Conservation (phyloP, 2,797 vertebrate species). For the Myripristis murdjan region DNA sequence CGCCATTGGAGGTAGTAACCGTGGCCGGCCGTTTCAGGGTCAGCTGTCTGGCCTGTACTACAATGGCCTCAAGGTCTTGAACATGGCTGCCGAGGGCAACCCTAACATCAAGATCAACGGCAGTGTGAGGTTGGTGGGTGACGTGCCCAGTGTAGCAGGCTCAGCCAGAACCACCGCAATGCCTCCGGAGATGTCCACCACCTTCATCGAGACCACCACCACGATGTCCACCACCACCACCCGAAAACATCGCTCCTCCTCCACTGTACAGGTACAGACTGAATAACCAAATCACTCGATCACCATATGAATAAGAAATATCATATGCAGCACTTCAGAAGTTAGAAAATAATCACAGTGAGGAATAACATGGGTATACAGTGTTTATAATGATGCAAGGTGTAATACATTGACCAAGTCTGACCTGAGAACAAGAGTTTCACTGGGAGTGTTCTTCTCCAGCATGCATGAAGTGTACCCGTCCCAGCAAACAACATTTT, state of each 20-base stretch:
- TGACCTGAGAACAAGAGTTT: too few relatives aligned
- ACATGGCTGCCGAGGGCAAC: slow-evolving; percentile 96
- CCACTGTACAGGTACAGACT: slow-evolving; percentile 91
- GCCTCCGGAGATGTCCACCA: slow-evolving; percentile 95
- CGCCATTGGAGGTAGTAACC: slow-evolving; percentile 94
- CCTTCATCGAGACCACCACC: slow-evolving; percentile 97
- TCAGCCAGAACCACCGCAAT: slow-evolving; percentile 92
- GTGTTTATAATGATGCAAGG: too few relatives aligned
- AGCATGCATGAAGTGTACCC: too few relatives aligned
- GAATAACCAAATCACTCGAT: background rate
- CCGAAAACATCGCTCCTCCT: slow-evolving; percentile 94
- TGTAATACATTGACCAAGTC: too few relatives aligned
- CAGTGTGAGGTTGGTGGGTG: slow-evolving; percentile 96
- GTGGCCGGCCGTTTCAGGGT: slow-evolving; percentile 95
- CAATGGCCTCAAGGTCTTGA: slow-evolving; percentile 96
- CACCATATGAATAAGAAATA: background rate
- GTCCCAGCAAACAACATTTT: too few relatives aligned
- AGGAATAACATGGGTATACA: too few relatives aligned
- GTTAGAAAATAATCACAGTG: too few relatives aligned
- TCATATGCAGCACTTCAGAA: too few relatives aligned
- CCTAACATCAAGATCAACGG: slow-evolving; percentile 96
- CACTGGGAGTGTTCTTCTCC: too few relatives aligned
- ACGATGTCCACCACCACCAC: slow-evolving; percentile 98
- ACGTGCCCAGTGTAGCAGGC: slow-evolving; percentile 91
- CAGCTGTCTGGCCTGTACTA: slow-evolving; percentile 98